Evolutionary conservation across 2,797 vertebrate species (phyloP).

Genomic region (Hippocampus kuda): DNA sequence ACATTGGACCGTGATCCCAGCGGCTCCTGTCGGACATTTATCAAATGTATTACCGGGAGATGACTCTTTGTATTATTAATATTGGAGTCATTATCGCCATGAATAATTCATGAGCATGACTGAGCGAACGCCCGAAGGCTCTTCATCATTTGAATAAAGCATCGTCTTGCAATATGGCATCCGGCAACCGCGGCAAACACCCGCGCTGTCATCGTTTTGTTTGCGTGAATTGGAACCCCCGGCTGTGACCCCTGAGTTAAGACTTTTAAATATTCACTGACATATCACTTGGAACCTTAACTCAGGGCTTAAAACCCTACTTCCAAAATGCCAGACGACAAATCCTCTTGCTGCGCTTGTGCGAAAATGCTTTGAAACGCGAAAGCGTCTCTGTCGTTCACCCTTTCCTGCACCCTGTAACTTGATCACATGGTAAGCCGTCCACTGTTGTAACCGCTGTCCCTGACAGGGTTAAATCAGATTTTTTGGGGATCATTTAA

Average conservation of each 20-base stretch:
- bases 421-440: no score
- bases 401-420: no score
- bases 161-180: not conserved
- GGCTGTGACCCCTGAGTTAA: no score
- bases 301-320: no score
- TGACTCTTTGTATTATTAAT: conserved; percentile 3
- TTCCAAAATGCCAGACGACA: no score
- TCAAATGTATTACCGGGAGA: not conserved
- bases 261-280: no score
- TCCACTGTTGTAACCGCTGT: no score
- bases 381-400: no score
- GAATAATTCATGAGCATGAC: not conserved
- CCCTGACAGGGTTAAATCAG: not conserved
- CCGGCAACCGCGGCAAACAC: not conserved
- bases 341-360: no score
- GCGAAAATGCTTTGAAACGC: no score
- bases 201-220: not conserved
- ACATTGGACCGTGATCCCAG: not conserved
- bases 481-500: not conserved
- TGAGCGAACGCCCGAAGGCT: not conserved
- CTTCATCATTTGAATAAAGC: not conserved
- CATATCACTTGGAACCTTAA: no score
- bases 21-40: not conserved
- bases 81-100: not conserved
- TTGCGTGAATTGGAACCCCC: no score